Percentiles rank a stretch among this genome's conserved stretches.
These are phyloP conservation scores for Pseudococcus longispinus DNA, from an alignment of 2,888 invertebrate genomes.

Conservation along the genomic window DNA sequence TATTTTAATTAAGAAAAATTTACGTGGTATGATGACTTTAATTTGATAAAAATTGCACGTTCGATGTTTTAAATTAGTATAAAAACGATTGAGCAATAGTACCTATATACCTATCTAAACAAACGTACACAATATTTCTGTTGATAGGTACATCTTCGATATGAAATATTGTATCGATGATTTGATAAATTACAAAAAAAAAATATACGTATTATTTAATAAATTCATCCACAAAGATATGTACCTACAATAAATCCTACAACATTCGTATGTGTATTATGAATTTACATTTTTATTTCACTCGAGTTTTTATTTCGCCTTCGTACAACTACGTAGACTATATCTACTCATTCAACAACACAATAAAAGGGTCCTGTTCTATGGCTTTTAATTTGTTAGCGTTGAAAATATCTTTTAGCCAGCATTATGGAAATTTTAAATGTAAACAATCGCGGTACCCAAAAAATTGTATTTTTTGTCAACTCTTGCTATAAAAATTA, in stretches of 20 bases:
- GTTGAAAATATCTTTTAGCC: background rate
- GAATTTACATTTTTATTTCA: background rate
- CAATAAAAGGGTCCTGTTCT: background rate
- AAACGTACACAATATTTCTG: background rate
- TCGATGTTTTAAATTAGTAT: background rate
- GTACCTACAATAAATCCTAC: background rate
- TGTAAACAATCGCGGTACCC: background rate
- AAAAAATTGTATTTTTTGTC: background rate
- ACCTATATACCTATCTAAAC: background rate
- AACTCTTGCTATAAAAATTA: background rate
- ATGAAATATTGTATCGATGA: background rate
- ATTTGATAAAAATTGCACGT: constrained; percentile 18
- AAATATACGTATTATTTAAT: background rate
- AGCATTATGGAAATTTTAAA: background rate
- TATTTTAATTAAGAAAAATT: constrained; percentile 56
- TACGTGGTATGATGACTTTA: constrained; percentile 9
- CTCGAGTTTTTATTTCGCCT: background rate
- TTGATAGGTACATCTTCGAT: background rate
- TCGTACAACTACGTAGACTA: background rate
- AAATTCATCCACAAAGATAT: background rate
- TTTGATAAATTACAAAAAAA: background rate
- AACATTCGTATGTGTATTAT: background rate
- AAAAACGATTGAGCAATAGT: background rate
- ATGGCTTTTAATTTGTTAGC: constrained; percentile 11
- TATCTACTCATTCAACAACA: background rate